Conservation (phyloP, 2,113 vertebrate genomes). For the Anarrhichthys ocellatus region DNA sequence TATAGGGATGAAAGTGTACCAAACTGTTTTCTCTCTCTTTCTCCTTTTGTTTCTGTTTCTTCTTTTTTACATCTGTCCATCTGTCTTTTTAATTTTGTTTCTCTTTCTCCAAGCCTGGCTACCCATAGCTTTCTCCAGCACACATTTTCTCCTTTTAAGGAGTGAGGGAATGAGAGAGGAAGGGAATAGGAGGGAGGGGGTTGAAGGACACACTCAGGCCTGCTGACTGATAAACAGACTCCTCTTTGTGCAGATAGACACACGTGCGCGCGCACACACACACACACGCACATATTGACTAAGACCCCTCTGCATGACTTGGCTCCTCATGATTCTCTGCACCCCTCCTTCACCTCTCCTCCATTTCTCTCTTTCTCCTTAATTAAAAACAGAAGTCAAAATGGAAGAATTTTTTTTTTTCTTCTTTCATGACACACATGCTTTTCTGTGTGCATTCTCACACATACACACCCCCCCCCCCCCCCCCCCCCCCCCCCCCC, state of each 20-base stretch:
- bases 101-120: slow-evolving; percentile 26
- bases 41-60: background rate
- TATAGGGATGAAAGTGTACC: slow-evolving; percentile 25
- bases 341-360: slow-evolving; percentile 6
- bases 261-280: too few relatives aligned
- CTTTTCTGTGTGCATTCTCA: background rate
- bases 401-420: slow-evolving; percentile 59
- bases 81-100: slow-evolving; percentile 23
- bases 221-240: slow-evolving; percentile 80
- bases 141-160: slow-evolving; percentile 81
- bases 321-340: slow-evolving; percentile 59
- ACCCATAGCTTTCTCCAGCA: slow-evolving; percentile 43
- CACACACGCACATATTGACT: slow-evolving; percentile 70
- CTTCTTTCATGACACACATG: slow-evolving; percentile 38
- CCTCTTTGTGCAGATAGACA: slow-evolving; percentile 69
- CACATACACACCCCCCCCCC: slow-evolving; percentile 24
- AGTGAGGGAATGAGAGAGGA: slow-evolving; percentile 55
- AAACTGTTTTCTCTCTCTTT: background rate
- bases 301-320: slow-evolving; percentile 67
- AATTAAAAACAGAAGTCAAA: slow-evolving; percentile 73
- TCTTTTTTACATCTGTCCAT: slow-evolving; percentile 13
- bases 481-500: background rate
- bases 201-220: slow-evolving; percentile 66
- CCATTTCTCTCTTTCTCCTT: slow-evolving; percentile 25
- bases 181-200: slow-evolving; percentile 32